phyloP scores from a whole-genome alignment of 2,113 vertebrate genomes.

The Daboia siamensis region DNA sequence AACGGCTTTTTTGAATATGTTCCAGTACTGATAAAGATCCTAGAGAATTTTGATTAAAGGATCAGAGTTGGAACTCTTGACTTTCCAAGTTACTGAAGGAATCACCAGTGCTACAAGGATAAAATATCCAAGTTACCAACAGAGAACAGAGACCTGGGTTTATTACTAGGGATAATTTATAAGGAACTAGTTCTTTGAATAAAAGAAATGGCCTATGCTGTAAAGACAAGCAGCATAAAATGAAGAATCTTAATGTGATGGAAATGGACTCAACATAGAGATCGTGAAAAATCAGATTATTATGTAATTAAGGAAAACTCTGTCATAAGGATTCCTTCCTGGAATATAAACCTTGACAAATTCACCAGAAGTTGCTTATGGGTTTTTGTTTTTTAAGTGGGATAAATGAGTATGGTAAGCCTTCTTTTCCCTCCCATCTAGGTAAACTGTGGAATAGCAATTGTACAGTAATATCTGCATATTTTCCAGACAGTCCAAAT shows the following conservation, averaged over 20 bases:
- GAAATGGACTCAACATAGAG: not conserved
- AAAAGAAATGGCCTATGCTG: not conserved
- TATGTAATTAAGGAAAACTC: not conserved
- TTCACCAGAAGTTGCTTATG: not conserved
- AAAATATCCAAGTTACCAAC: not conserved
- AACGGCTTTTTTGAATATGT: not conserved
- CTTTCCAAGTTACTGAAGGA: not conserved
- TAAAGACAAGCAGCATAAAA: not conserved
- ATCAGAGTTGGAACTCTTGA: not conserved
- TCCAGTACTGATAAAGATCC: constrained; percentile 2
- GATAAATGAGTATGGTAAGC: not conserved
- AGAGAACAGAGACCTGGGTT: not conserved
- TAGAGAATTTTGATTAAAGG: constrained; percentile 5
- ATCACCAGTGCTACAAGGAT: not conserved
- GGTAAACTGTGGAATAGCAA: not conserved
- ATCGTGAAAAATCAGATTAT: not conserved
- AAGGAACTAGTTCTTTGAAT: not conserved
- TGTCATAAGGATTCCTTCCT: not conserved
- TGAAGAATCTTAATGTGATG: not conserved
- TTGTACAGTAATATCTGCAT: not conserved
- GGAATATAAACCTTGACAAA: not conserved
- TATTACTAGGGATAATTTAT: not conserved
- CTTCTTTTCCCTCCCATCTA: too few species aligned
- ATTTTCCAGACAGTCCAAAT: not conserved
- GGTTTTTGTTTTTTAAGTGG: not conserved